Evolutionary conservation across 2,888 invertebrate species (phyloP), one percentile per base, ranked within the genome.

Genomic region (Nephrocerus scutellatus): DNA sequence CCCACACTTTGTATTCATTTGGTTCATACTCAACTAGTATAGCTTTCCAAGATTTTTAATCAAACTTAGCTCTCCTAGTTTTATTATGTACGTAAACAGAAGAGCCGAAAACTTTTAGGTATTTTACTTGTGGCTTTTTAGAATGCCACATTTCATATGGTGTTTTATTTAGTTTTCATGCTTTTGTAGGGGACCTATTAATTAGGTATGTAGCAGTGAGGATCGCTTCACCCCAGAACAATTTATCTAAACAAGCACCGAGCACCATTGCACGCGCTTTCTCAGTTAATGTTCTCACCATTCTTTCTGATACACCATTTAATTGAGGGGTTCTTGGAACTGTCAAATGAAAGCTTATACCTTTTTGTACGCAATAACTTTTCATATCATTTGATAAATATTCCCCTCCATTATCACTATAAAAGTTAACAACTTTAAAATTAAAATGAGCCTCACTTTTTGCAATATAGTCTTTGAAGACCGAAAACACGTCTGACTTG

Each of bases 281-380:
- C 48, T 64, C 60, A 13, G 58, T 57, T 21, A 66, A 50, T 19
- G 57, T 59, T 38, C 61, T 34, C 16, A 50, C 48, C 59, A 63
- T 61, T 6, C 61, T 48, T 43, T 66, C 63, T 14, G 61, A 47
- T 10, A 62, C 56, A 41, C 60, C 60, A 55, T 66, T 66, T 49
- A 52, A 53, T 46, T 63, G 57, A 26, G 62, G 63, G 15, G 62
- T 62, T 38, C 51, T 44, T 30, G 63, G 57, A 34, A 64, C 57
- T 30, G 64, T 64, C 23, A 60, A 56, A 53, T 62, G 54, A 51
- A 53, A 56, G 15, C 40, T 51, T 25, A 57, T 56, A 8, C 55
- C 53, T 48, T 52, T 58, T 45, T 51, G 14, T 6, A 46, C 41
- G 50, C 53, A 62, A 43, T 34, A 59, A 8, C 44, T 39, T 47